Conservation (phyloP, 2,888 invertebrate genomes). For the Tachina fera region DNA sequence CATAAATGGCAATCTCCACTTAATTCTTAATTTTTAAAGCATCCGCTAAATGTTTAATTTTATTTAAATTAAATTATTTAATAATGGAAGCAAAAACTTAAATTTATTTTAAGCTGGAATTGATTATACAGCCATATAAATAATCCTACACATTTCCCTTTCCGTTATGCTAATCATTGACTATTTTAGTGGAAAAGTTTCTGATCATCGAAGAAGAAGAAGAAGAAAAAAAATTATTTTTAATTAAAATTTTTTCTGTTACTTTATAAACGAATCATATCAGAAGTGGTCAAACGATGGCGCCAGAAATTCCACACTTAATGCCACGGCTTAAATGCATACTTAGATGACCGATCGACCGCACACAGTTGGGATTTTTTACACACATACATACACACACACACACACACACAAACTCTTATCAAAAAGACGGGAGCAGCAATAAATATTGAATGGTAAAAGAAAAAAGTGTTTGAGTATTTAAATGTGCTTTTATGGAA, state of each 20-base stretch:
- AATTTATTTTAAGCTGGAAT: background rate
- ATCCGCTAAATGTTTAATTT: background rate
- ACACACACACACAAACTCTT: slow-evolving; percentile 33
- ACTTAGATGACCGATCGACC: slow-evolving; percentile 57
- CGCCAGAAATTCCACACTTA: slow-evolving; percentile 68
- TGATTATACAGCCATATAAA: background rate
- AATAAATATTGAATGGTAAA: slow-evolving; percentile 28
- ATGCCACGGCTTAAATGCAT: slow-evolving; percentile 41
- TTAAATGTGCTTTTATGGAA: slow-evolving; percentile 15
- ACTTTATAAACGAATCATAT: slow-evolving; percentile 57
- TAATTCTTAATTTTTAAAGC: background rate
- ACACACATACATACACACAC: background rate
- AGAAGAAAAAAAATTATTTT: slow-evolving; percentile 47
- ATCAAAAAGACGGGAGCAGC: slow-evolving; percentile 52
- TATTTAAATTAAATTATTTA: slow-evolving; percentile 15
- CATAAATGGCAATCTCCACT: too few relatives aligned
- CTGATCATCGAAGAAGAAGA: background rate
- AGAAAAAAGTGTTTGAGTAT: slow-evolving; percentile 16
- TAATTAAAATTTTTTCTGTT: slow-evolving; percentile 64
- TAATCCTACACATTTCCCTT: slow-evolving; percentile 68
- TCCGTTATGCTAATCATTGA: slow-evolving; percentile 57
- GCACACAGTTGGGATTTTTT: slow-evolving; percentile 62
- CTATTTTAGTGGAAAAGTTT: slow-evolving; percentile 16
- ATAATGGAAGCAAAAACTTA: background rate
- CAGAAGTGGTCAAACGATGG: slow-evolving; percentile 66